Percentiles rank a stretch among this genome's conserved stretches.
Evolutionary conservation across 2,888 invertebrate species (phyloP).

Genomic region (Pseudanteris insignis): DNA sequence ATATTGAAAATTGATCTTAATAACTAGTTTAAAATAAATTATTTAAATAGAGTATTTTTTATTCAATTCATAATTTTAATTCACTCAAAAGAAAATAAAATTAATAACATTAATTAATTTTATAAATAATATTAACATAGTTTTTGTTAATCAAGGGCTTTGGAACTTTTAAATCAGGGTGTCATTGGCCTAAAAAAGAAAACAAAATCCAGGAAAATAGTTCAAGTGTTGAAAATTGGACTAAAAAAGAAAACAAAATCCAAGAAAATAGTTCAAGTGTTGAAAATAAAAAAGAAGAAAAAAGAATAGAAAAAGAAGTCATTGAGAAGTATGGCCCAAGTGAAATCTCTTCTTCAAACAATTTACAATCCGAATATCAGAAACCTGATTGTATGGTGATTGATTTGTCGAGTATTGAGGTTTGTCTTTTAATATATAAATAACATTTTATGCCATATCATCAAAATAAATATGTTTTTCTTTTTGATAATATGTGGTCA

Average conservation of each 20-base stretch:
- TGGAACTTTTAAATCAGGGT: conserved; percentile 58
- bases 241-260: conserved; percentile 63
- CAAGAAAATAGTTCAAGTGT: conserved; percentile 60
- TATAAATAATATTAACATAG: conserved; percentile 8
- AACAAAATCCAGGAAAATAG: conserved; percentile 63
- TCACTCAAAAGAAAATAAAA: not conserved
- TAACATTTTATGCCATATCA: too few relatives aligned
- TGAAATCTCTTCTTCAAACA: conserved; percentile 60
- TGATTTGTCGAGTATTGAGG: conserved; percentile 66
- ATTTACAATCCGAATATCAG: conserved; percentile 60
- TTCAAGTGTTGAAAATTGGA: conserved; percentile 60
- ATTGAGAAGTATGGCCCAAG: conserved; percentile 59
- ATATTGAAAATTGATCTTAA: too few relatives aligned
- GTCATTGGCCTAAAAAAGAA: conserved; percentile 63
- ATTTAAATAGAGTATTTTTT: too few relatives aligned
- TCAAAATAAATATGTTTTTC: too few relatives aligned
- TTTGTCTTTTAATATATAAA: conserved; percentile 38
- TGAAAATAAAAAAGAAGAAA: conserved; percentile 57
- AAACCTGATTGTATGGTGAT: conserved; percentile 67
- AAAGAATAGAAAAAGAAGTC: conserved; percentile 55
- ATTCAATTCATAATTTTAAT: too few relatives aligned
- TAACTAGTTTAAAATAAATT: too few relatives aligned
- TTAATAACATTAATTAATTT: too few relatives aligned
- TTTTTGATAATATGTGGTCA: too few relatives aligned
- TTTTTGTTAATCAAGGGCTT: conserved; percentile 56